phyloP scores from a whole-genome alignment of 2,888 invertebrate species.

The Desoria tigrina region DNA sequence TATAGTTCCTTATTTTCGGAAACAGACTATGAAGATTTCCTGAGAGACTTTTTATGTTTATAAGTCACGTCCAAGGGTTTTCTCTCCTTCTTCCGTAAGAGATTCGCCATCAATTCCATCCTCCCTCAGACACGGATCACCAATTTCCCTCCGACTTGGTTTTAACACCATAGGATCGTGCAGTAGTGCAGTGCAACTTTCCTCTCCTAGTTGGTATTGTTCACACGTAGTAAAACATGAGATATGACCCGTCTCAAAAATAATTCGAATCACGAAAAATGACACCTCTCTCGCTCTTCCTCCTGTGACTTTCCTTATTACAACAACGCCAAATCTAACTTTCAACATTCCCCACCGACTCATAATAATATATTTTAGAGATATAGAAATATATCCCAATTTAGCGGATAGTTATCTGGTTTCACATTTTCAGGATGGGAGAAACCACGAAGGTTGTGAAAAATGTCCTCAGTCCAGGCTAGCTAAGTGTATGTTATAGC shows the following conservation, averaged over 20 bases:
- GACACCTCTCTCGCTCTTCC: conserved; percentile 44
- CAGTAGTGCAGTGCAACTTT: background rate
- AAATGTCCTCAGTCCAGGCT: too few species aligned
- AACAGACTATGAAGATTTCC: conserved; percentile 44
- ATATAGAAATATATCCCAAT: too few species aligned
- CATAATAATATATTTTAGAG: too few species aligned
- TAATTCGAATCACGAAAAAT: conserved; percentile 54
- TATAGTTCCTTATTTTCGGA: too few species aligned
- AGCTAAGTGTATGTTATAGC: too few species aligned
- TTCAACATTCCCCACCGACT: too few species aligned
- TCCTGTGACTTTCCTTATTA: conserved; percentile 14
- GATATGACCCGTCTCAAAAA: conserved; percentile 54
- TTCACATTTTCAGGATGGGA: too few species aligned
- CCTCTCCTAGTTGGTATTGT: conserved; percentile 50
- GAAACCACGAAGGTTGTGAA: too few species aligned
- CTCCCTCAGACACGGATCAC: conserved; percentile 53
- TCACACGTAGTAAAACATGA: conserved; percentile 54
- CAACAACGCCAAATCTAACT: background rate
- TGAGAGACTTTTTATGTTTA: conserved; percentile 52
- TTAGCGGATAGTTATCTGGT: too few species aligned
- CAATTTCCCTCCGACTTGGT: conserved; percentile 44
- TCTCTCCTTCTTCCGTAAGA: conserved; percentile 41
- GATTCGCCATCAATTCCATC: conserved; percentile 52
- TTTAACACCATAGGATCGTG: background rate
- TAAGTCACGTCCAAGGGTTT: conserved; percentile 51